A percentile compares a stretch with the other conserved stretches of the same genome.
These are phyloP conservation scores for Aricia agestis DNA, from an alignment of 1,140 invertebrate species.

Conservation along the genomic window DNA sequence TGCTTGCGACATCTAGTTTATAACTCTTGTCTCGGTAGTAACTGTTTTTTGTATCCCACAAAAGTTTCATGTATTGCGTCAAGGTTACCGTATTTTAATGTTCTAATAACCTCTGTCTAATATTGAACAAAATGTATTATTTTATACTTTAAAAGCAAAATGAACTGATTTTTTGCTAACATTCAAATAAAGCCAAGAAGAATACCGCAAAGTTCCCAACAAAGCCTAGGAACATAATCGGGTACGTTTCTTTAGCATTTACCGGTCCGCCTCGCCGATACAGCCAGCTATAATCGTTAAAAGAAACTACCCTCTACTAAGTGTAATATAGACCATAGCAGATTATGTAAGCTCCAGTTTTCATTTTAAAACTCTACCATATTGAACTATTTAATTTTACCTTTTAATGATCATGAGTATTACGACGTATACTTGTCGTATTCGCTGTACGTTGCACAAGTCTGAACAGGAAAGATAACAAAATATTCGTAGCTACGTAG, in stretches of 20 bases:
- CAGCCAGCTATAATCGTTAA: conserved; percentile 40
- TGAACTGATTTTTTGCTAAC: neutral
- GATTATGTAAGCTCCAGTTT: conserved; percentile 37
- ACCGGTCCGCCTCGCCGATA: conserved; percentile 31
- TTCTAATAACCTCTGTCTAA: too few species aligned
- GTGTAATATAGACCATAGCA: conserved; percentile 38
- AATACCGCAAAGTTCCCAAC: conserved; percentile 1
- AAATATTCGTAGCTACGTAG: too few species aligned
- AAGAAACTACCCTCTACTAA: conserved; percentile 41
- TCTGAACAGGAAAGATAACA: too few species aligned
- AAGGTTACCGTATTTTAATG: too few species aligned
- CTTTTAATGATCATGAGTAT: neutral
- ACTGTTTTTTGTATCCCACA: too few species aligned
- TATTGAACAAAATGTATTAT: too few species aligned
- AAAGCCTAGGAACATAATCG: conserved; percentile 18
- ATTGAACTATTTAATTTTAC: conserved; percentile 25
- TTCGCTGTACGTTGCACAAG: too few species aligned
- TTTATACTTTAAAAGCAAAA: too few species aligned
- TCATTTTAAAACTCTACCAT: conserved; percentile 35
- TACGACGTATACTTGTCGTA: too few species aligned
- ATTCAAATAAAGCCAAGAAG: neutral
- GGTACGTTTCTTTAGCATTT: conserved; percentile 21
- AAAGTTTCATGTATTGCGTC: too few species aligned
- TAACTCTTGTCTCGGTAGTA: too few species aligned
- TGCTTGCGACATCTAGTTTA: too few species aligned